phyloP scores from a whole-genome alignment of 2,888 invertebrate species.

The Eristalis tenax region DNA sequence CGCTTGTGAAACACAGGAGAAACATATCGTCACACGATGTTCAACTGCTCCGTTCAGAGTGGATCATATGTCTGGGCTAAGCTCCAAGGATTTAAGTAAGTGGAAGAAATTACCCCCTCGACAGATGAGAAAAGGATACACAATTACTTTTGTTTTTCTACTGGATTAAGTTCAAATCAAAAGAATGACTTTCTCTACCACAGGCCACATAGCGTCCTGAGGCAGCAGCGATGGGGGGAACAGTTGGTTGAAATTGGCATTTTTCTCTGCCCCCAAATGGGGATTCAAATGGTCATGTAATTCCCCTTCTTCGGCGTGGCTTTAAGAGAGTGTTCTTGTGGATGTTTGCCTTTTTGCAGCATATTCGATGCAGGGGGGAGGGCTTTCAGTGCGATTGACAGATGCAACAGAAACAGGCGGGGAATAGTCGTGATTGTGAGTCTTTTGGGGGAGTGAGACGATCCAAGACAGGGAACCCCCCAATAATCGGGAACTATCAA shows the following conservation, averaged over 20 bases:
- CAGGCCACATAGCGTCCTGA: neutral
- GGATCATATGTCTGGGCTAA: conserved; percentile 76
- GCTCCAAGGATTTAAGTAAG: conserved; percentile 78
- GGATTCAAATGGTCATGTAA: conserved; percentile 21
- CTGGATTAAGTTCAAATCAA: conserved; percentile 80
- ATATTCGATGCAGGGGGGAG: too few relatives aligned
- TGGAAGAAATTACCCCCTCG: conserved; percentile 79
- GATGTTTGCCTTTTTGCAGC: conserved; percentile 9
- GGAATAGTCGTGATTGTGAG: too few relatives aligned
- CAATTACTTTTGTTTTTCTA: conserved; percentile 75
- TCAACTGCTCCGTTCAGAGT: conserved; percentile 30
- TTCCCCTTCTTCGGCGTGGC: neutral
- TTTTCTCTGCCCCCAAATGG: conserved; percentile 39
- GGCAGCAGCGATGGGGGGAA: conserved; percentile 34
- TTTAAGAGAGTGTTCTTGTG: neutral
- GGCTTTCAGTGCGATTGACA: conserved; percentile 18
- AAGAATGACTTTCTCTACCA: conserved; percentile 72
- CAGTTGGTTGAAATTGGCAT: conserved; percentile 33
- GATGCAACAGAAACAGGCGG: neutral
- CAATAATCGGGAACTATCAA: too few relatives aligned
- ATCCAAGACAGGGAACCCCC: too few relatives aligned
- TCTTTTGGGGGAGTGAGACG: too few relatives aligned
- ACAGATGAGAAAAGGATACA: conserved; percentile 73
- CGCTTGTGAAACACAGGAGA: neutral
- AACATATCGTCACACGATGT: conserved; percentile 35